phyloP scores from a whole-genome alignment of 1,140 invertebrate genomes.

The Zaprionus kolodkinae region DNA sequence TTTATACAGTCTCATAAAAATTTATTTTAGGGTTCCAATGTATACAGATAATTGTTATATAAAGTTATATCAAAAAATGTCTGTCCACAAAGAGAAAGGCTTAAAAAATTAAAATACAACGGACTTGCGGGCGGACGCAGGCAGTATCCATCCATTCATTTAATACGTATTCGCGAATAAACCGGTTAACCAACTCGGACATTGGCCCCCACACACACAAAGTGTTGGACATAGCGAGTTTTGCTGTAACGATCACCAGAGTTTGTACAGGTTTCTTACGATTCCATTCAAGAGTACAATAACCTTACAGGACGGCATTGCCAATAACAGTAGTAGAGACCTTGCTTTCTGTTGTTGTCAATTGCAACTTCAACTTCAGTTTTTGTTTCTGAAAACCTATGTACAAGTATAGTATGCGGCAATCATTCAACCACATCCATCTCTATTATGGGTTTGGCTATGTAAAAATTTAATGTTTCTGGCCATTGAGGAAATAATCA shows the following conservation, averaged over 20 bases:
- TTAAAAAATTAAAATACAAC: background rate
- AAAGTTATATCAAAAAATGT: too few relatives aligned
- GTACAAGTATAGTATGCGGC: background rate
- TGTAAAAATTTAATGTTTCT: background rate
- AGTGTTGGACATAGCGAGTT: constrained; percentile 5
- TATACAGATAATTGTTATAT: too few relatives aligned
- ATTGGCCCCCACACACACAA: background rate
- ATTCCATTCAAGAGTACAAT: background rate
- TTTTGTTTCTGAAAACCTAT: background rate
- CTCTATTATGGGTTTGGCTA: background rate
- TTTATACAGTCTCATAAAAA: too few relatives aligned
- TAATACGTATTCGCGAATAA: background rate
- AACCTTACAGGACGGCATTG: constrained; percentile 3
- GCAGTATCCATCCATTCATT: constrained; percentile 2
- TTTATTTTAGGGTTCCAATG: too few relatives aligned
- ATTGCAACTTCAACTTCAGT: background rate
- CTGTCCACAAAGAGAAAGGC: background rate
- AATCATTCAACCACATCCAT: background rate
- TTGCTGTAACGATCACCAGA: constrained; percentile 3
- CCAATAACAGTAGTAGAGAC: constrained; percentile 1
- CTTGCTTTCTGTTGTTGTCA: background rate
- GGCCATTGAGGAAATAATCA: background rate
- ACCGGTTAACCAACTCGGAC: background rate
- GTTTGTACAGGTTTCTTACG: constrained; percentile 1
- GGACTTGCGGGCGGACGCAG: background rate